A percentile compares a stretch with the other conserved stretches of the same genome.
Evolutionary conservation across 2,797 vertebrate species (phyloP).

Genomic region (Taeniopygia guttata): DNA sequence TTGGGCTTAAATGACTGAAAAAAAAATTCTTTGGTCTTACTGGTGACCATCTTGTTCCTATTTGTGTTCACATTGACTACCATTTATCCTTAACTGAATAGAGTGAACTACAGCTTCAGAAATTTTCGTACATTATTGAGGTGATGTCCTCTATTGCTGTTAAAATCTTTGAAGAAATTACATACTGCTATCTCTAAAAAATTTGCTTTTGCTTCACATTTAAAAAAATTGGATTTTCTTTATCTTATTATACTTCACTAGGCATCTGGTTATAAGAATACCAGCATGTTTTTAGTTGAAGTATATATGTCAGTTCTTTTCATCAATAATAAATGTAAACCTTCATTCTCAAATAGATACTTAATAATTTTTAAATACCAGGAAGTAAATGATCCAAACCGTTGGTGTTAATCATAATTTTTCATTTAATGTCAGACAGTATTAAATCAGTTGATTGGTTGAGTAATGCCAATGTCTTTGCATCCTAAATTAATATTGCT

Average conservation of each 20-base stretch:
- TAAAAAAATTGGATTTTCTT: not conserved
- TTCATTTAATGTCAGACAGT: not conserved
- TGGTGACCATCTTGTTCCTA: not conserved
- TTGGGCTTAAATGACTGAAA: not conserved
- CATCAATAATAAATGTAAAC: not conserved
- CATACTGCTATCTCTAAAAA: not conserved
- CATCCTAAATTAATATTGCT: not conserved
- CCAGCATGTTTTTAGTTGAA: not conserved
- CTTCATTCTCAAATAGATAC: not conserved
- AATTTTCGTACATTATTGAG: not conserved
- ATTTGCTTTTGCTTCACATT: not conserved
- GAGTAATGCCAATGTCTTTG: not conserved
- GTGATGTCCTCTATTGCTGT: not conserved
- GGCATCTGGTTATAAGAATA: not conserved
- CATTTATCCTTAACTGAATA: not conserved
- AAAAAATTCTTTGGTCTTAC: not conserved
- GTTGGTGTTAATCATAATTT: not conserved
- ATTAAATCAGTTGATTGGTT: not conserved
- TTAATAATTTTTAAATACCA: not conserved
- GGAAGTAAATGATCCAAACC: not conserved
- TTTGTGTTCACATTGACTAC: not conserved
- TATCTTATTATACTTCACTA: not conserved
- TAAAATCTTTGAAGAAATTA: not conserved
- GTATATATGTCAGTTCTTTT: not conserved
- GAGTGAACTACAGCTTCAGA: not conserved